Percentiles rank a stretch among this genome's conserved stretches.
Conservation (phyloP, 2,797 vertebrate genomes). For the Sebastes steindachneri region DNA sequence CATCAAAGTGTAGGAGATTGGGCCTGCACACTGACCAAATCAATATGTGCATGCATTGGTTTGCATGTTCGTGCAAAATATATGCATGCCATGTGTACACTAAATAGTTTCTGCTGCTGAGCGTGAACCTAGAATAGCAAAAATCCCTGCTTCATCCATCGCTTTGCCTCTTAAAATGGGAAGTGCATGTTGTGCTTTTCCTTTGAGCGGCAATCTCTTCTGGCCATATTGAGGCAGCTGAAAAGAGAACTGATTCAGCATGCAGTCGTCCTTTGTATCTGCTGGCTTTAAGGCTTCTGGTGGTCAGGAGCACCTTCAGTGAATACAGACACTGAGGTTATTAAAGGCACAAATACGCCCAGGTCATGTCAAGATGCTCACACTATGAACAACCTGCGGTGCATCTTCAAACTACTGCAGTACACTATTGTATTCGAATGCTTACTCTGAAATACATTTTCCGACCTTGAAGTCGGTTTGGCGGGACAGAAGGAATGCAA, state of each 20-base stretch:
- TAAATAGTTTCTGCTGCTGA: slow-evolving; percentile 25
- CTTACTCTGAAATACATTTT: slow-evolving; percentile 1
- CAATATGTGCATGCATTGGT: background rate
- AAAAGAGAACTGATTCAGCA: slow-evolving; percentile 47
- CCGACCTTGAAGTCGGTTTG: slow-evolving; percentile 9
- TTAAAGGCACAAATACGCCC: slow-evolving; percentile 31
- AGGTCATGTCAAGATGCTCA: slow-evolving; percentile 5
- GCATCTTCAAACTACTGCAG: background rate
- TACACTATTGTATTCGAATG: background rate
- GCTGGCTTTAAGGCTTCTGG: slow-evolving; percentile 24
- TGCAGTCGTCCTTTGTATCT: slow-evolving; percentile 47
- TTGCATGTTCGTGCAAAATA: background rate
- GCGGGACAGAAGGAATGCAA: background rate
- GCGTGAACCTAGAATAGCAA: slow-evolving; percentile 45
- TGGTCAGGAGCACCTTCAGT: slow-evolving; percentile 23
- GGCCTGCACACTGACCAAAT: background rate
- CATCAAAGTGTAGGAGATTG: background rate
- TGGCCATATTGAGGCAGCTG: slow-evolving; percentile 64
- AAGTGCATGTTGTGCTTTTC: slow-evolving; percentile 57
- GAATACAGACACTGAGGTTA: slow-evolving; percentile 27
- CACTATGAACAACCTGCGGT: slow-evolving; percentile 8
- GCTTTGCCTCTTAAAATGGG: slow-evolving; percentile 28
- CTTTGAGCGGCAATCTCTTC: slow-evolving; percentile 64
- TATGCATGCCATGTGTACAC: background rate
- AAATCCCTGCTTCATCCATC: slow-evolving; percentile 47